Base-by-base conservation (phyloP, 2,888 invertebrate genomes). In the Nymphalis urticae region DNA sequence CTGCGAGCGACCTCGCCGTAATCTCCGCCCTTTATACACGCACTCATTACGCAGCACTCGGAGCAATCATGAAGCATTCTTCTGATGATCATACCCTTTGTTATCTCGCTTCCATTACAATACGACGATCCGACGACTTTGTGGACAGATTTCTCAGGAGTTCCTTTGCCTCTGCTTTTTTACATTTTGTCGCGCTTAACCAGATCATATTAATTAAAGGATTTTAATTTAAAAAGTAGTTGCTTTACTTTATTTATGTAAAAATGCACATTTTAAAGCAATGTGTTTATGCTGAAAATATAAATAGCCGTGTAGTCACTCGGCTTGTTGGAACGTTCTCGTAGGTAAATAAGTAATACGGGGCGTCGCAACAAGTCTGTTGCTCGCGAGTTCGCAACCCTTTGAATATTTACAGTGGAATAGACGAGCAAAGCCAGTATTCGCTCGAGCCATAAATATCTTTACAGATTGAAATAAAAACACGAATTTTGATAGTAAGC, bases 31-130 rank as follows among this genome's bases (percentile, higher is more conserved):
- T 48, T 19, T 50, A 19, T n/a, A 48, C 36, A 65, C 64, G 64
- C 64, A 65, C 64, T 65, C 59, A 65, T 65, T 65, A 65, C 36
- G 42, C 64, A 48, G 47, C 47, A 19, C 54, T 54, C 47, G 42
- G 36, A 53, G 48, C 58, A 58, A 51, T 65, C 50, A 42, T 21
- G 48, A 17, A 53, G 63, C 47, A 42, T 24, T 48, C 24, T 53
- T 42, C 42, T n/a, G 36, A 3, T 59, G 59, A 65, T 65, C 59
- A 59, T 50, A 32, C 24, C 50, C 59, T 65, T 65, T 65, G 64
- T 65, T 50, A 3, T 6, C 21, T 42, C 4, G 24, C 53, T 53
- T 10, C 53, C 13, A 16, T 24, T 53, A 16, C 16, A 27, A 27
- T 27, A 13, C 16, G 13, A 24, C 53, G 53, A 24, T 24, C 53